Evolutionary conservation across 2,797 vertebrate species (phyloP).

Genomic region (Pantherophis vulpinus): DNA sequence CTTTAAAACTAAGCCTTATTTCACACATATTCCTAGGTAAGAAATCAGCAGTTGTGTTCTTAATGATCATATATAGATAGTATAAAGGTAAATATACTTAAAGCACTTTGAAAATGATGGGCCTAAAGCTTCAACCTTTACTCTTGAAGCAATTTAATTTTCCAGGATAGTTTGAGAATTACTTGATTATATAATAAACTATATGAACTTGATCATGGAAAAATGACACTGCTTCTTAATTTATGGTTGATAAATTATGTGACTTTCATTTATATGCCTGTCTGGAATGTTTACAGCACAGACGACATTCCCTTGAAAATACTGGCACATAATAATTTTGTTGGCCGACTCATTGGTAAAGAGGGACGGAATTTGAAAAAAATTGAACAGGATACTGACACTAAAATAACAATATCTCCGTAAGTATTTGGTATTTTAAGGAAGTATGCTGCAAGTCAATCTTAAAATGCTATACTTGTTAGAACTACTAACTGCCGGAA

Average conservation of each 20-base stretch:
- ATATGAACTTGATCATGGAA: neutral
- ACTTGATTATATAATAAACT: neutral
- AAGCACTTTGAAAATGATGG: neutral
- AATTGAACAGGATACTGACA: conserved; percentile 95
- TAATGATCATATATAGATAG: neutral
- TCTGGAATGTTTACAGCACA: conserved; percentile 76
- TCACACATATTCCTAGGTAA: neutral
- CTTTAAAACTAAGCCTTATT: neutral
- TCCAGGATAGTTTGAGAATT: neutral
- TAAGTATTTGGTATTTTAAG: conserved; percentile 70
- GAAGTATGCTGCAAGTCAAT: neutral
- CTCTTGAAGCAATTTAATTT: neutral
- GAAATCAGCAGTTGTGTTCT: neutral
- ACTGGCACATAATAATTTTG: conserved; percentile 97
- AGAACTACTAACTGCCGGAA: neutral
- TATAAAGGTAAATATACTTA: neutral
- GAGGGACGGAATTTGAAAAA: conserved; percentile 98
- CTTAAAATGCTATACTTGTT: neutral
- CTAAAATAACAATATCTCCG: conserved; percentile 99
- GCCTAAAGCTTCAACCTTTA: neutral
- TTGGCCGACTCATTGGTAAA: conserved; percentile 96
- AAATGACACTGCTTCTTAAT: conserved; percentile 1
- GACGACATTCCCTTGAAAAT: conserved; percentile 98
- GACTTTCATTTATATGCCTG: conserved; percentile 37
- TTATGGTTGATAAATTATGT: neutral